phyloP scores from a whole-genome alignment of 2,113 vertebrate genomes.

The Psilopsiagon aurifrons region DNA sequence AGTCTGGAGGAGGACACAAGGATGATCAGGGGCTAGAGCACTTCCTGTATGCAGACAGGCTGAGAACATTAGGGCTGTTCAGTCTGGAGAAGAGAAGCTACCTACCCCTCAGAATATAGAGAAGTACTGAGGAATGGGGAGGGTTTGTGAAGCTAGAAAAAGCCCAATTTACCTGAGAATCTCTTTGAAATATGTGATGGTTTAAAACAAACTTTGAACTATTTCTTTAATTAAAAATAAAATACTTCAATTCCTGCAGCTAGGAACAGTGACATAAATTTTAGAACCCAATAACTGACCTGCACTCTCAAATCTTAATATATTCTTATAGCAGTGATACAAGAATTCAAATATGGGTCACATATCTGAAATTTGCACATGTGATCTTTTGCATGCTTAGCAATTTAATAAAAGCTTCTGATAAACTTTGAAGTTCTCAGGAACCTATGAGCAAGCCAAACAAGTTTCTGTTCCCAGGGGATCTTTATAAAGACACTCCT shows the following conservation, averaged over 20 bases:
- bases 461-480: slow-evolving; percentile 37
- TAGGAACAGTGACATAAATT: background rate
- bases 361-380: background rate
- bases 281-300: background rate
- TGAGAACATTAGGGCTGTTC: background rate
- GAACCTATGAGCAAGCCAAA: background rate
- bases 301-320: background rate
- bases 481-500: background rate
- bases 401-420: background rate
- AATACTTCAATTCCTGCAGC: background rate
- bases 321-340: background rate
- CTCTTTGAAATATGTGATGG: background rate
- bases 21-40: background rate
- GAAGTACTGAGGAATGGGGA: fast-evolving
- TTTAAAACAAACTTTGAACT: background rate
- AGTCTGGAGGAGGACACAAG: background rate
- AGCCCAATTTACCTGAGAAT: background rate
- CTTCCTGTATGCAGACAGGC: background rate
- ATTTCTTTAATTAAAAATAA: background rate
- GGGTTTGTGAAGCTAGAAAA: background rate
- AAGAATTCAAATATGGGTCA: background rate
- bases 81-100: background rate
- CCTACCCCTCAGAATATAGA: background rate
- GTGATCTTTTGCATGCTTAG: background rate
- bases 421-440: slow-evolving; percentile 52